phyloP scores from a whole-genome alignment of 1,140 invertebrate species.

The Orussus abietinus region DNA sequence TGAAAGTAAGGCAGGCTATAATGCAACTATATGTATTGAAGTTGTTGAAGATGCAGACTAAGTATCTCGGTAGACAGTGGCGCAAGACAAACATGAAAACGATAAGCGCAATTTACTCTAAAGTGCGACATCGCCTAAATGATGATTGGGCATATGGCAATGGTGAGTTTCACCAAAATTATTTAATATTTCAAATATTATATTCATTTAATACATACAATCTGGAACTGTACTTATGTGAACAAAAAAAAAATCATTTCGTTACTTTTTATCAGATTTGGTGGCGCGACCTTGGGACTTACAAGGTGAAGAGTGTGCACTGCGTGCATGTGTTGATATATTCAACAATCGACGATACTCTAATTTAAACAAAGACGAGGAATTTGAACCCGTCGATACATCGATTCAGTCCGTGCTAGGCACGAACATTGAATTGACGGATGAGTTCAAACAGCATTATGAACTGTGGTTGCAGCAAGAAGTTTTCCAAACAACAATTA shows the following conservation, averaged over 20 bases:
- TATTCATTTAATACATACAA: conserved; percentile 5
- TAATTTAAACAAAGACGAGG: conserved; percentile 55
- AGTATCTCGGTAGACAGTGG: conserved; percentile 98
- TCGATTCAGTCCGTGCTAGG: conserved; percentile 81
- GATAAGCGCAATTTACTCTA: conserved; percentile 98
- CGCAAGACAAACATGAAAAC: conserved; percentile 99
- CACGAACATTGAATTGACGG: conserved; percentile 74
- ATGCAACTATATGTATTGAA: conserved; percentile 98
- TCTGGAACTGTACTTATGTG: neutral
- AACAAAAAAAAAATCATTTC: conserved; percentile 6
- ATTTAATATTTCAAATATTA: conserved; percentile 12
- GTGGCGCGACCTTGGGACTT: conserved; percentile 98
- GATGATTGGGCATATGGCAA: conserved; percentile 99
- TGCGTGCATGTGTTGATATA: conserved; percentile 88
- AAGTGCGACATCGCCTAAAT: conserved; percentile 90
- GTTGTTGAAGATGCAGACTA: conserved; percentile 98
- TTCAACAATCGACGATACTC: conserved; percentile 91
- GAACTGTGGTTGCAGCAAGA: conserved; percentile 95
- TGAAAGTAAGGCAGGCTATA: conserved; percentile 95
- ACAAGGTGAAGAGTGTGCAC: conserved; percentile 94
- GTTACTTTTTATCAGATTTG: conserved; percentile 63
- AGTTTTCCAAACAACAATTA: conserved; percentile 82
- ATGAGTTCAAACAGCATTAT: conserved; percentile 96
- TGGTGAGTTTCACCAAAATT: conserved; percentile 52
- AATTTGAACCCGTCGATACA: conserved; percentile 83